Evolutionary conservation across 2,888 invertebrate species (phyloP).

Genomic region (Eupithecia subfuscata): DNA sequence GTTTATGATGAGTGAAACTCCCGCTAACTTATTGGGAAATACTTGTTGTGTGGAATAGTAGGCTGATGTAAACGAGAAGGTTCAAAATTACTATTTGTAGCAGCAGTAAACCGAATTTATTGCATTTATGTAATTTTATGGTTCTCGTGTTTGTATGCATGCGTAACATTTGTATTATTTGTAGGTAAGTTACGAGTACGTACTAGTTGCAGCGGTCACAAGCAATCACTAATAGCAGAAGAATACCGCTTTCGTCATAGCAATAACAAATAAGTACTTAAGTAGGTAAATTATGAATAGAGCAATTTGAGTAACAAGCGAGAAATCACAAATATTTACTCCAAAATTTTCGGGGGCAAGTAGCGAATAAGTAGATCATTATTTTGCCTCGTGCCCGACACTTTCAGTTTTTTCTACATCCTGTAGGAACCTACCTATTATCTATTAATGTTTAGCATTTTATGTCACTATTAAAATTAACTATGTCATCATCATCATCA

Average conservation of each 20-base stretch:
- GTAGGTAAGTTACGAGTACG: background rate
- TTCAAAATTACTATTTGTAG: background rate
- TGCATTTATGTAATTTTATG: constrained; percentile 22
- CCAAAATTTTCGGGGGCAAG: background rate
- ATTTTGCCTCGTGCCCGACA: background rate
- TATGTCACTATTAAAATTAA: background rate
- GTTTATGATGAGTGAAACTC: background rate
- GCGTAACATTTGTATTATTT: constrained; percentile 8
- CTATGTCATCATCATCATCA: too few species aligned
- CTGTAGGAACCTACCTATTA: background rate
- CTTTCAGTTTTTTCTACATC: background rate
- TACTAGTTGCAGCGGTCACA: background rate
- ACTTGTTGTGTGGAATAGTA: background rate
- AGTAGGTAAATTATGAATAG: background rate
- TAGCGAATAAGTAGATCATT: background rate
- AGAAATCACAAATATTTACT: background rate
- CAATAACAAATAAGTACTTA: background rate
- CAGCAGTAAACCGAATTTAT: constrained; percentile 23
- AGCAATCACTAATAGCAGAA: background rate
- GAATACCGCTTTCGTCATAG: background rate
- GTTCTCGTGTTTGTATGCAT: constrained; percentile 18
- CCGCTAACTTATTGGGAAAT: background rate
- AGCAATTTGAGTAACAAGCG: constrained; percentile 1
- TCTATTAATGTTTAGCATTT: background rate
- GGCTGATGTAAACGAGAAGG: background rate